These are phyloP conservation scores for Catharus ustulatus DNA, from an alignment of 2,797 vertebrate species.

Conservation along the genomic window DNA sequence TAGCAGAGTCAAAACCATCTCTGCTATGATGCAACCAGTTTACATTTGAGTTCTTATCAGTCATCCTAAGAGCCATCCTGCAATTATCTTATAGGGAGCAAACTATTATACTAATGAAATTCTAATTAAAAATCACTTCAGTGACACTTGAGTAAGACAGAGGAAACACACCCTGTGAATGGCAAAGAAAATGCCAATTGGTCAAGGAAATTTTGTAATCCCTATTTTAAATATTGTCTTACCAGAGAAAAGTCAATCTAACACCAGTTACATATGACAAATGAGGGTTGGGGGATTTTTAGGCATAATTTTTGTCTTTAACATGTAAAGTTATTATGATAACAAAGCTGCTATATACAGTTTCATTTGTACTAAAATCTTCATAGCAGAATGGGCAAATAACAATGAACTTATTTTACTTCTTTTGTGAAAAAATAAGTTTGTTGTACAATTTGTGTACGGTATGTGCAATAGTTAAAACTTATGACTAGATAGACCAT, in stretches of 20 bases:
- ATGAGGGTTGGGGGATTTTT: not conserved
- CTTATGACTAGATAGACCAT: not conserved
- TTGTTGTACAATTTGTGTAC: not conserved
- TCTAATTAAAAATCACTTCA: conserved; percentile 43
- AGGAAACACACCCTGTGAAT: not conserved
- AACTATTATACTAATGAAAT: not conserved
- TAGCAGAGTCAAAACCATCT: not conserved
- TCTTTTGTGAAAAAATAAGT: not conserved
- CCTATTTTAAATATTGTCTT: conserved; percentile 14
- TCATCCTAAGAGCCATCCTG: not conserved
- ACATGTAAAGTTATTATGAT: not conserved
- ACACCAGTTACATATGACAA: not conserved
- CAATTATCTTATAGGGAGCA: conserved; percentile 28
- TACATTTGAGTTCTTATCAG: conserved; percentile 21
- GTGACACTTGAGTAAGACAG: not conserved
- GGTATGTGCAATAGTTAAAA: not conserved
- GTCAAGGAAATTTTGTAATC: not conserved
- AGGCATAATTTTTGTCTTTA: not conserved
- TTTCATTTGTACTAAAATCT: not conserved
- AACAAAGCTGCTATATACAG: not conserved
- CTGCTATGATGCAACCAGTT: not conserved
- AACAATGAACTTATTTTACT: not conserved
- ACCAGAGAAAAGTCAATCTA: conserved; percentile 15
- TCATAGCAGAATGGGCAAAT: not conserved
- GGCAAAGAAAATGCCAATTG: conserved; percentile 22